A percentile compares a stretch with the other conserved stretches of the same genome.
phyloP scores from a whole-genome alignment of 2,113 vertebrate species.

The Trochalopteron elliotii region DNA sequence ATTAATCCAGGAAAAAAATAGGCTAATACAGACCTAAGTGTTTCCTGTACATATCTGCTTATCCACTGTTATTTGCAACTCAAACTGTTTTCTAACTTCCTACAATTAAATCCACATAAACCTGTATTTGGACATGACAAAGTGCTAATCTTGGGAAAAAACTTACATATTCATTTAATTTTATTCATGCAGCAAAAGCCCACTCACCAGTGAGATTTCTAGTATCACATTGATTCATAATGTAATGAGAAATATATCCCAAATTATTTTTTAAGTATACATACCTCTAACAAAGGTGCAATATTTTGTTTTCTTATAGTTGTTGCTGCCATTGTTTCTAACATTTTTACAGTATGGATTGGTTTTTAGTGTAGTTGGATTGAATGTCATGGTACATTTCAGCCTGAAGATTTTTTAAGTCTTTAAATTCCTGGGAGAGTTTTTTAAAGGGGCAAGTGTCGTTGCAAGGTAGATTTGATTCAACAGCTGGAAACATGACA shows the following conservation, averaged over 20 bases:
- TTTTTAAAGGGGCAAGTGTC: neutral
- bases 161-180: rapidly evolving
- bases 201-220: neutral
- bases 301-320: neutral
- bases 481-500: neutral
- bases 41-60: neutral
- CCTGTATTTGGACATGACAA: neutral
- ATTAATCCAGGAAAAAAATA: neutral
- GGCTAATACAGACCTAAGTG: neutral
- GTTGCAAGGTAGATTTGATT: neutral
- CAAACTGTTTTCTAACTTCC: neutral
- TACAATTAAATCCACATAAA: neutral
- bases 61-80: neutral
- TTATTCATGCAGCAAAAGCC: neutral
- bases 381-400: neutral
- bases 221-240: neutral
- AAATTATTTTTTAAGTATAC: neutral
- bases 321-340: neutral
- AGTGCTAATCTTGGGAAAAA: neutral
- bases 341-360: neutral
- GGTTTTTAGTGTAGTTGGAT: neutral
- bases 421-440: neutral
- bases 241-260: neutral
- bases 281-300: neutral
- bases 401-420: neutral